Evolutionary conservation across 2,888 invertebrate species (phyloP), one percentile per base, ranked within the genome.

Genomic region (Ceramica pisi): DNA sequence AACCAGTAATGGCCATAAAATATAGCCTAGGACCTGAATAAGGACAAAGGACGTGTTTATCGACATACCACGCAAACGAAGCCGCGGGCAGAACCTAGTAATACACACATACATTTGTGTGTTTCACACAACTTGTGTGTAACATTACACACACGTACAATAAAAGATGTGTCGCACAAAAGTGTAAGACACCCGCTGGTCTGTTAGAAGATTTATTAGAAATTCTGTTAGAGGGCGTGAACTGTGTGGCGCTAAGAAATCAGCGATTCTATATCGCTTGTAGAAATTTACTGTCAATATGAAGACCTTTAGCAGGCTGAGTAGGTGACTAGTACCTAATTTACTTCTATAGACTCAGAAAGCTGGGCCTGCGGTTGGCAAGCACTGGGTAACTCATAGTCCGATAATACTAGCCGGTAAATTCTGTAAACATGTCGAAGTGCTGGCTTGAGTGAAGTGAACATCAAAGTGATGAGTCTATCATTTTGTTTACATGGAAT

Each of bases 201-300:
- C 64, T 69, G 67, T 56, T 69, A 64, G 50, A 69, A 74, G 78
- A 81, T 81, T 75, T 81, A 81, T 81, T 71, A 71, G 75, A 73
- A 81, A 69, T 81, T 72, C 79, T 71, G 75, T 61, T 14, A 50
- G 48, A 64, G 65, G 69, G 80, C 78, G 50, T 72, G 59, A 71
- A 57, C 69, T 76, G 26, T 59, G 53, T 35, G 38, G 64, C 51
- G 71, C 65, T 48, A 57, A 35, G 78, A 53, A 55, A 62, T 71
- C 62, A n/a, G 65, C 57, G 51, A 65, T 65, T 64, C 26, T 19
- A 21, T 50, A 38, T n/a, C 21, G 7, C 44, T 48, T 56, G 14
- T 50, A 21, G 12, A 62, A 2, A 8, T 19, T 4, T 38, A 31
- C 31, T 31, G 31, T 0, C 31, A 31, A 31, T 31, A 31, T 31